Base-by-base conservation (phyloP, 2,113 vertebrate genomes). In the Nyctereutes procyonoides region DNA sequence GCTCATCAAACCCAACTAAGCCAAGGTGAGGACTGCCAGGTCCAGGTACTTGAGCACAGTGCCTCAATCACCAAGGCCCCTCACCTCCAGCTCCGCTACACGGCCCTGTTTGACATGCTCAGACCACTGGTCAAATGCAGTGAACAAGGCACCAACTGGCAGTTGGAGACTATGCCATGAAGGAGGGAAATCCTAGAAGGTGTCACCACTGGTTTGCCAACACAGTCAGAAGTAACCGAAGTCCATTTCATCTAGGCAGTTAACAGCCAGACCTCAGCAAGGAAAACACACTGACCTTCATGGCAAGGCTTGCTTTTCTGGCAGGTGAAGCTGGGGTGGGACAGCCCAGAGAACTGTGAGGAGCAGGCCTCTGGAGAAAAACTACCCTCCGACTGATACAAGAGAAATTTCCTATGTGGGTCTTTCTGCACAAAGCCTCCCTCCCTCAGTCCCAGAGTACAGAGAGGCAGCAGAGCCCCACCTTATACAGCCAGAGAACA, bases 1-100 rank as follows among this genome's bases (percentile, higher is more conserved):
- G 14, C n/a, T 48, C 62, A 77, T 10, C 69, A 12, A 24, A 28
- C 38, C n/a, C 62, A 11, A n/a, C 43, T 1, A 9, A 24, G 43
- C 8, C 20, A 13, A n/a, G 3, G 32, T n/a, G 24, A 43, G 35
- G 20, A 24, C 35, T 4, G 5, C 69, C 35, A 12, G 19, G 69
- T 22, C 71, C 1, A 48, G 35, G 24, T 2, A 15, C 43, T 15
- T 14, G 2, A 7, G 38, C 0, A 1, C 73, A 35, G 32, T 1
- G 1, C 67, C 67, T 32, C 6, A 14, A 28, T 32, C 43, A 14
- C 28, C 69, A 13, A 11, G 35, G 20, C 69, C 10, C 35, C 35
- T 13, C 20, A 35, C 38, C 13, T 11, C 73, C 7, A 2, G 38
- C 43, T 8, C 2, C 6, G 73, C 43, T 15, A 15, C 7, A 5